Conservation (phyloP, 2,888 invertebrate species). For the Drosophila longiperda region DNA sequence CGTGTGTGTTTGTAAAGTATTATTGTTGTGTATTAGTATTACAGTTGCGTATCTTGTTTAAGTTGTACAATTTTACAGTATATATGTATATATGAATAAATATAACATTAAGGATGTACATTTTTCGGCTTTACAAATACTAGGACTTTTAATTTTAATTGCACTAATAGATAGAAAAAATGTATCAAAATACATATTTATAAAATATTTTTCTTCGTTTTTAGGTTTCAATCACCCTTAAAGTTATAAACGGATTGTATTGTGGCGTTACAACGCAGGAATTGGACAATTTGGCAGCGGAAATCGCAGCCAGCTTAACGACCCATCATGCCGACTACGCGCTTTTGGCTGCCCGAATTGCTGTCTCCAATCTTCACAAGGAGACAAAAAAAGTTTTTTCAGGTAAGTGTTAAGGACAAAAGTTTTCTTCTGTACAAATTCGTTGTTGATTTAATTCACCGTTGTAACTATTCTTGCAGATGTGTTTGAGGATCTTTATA, state of each 20-base stretch:
- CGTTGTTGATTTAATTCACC: not conserved
- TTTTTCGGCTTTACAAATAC: not conserved
- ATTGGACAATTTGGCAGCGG: constrained; percentile 98
- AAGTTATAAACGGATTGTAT: constrained; percentile 97
- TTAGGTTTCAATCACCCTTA: constrained; percentile 91
- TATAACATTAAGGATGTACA: not conserved
- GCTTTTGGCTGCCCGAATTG: constrained; percentile 94
- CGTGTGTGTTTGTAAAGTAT: not conserved
- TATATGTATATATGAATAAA: not conserved
- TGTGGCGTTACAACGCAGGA: constrained; percentile 98
- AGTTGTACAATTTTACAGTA: not conserved
- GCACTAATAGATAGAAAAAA: no score
- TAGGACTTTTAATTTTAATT: no score
- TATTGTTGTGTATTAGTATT: not conserved
- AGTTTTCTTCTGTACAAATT: not conserved
- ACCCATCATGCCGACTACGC: constrained; percentile 99
- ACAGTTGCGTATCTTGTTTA: not conserved
- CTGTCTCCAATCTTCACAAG: constrained; percentile 98
- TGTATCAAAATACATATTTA: not conserved
- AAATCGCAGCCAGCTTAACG: constrained; percentile 99
- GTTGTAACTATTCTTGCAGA: constrained; percentile 86
- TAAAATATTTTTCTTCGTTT: not conserved
- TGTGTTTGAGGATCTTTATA: constrained; percentile 94
- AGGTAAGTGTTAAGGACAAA: constrained; percentile 86
- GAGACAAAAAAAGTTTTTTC: constrained; percentile 98